Evolutionary conservation across 2,797 vertebrate species (phyloP).

Genomic region (Alcedo atthis): DNA sequence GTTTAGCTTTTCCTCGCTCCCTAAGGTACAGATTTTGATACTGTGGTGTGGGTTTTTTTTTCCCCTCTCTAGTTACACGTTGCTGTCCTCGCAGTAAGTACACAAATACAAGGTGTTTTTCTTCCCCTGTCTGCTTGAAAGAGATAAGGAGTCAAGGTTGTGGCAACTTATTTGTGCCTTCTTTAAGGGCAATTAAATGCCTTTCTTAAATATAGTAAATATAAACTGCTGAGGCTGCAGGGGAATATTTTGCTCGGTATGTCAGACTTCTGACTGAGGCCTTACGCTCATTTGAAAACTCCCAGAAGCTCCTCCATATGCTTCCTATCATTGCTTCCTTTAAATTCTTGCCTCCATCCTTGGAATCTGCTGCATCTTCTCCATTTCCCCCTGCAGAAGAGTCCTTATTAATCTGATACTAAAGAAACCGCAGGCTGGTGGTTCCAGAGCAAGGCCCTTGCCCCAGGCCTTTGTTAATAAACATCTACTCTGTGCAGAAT

Average conservation of each 20-base stretch:
- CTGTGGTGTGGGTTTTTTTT: not conserved
- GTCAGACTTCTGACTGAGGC: not conserved
- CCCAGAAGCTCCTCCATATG: not conserved
- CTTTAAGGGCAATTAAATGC: not conserved
- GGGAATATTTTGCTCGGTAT: not conserved
- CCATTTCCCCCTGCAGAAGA: not conserved
- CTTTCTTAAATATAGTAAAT: not conserved
- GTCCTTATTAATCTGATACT: not conserved
- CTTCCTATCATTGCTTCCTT: not conserved
- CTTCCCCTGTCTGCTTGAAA: not conserved
- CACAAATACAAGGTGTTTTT: not conserved
- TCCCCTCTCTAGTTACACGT: conserved; percentile 82
- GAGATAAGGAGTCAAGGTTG: not conserved
- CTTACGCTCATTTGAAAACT: not conserved
- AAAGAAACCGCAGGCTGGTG: not conserved
- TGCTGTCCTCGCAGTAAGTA: conserved; percentile 90
- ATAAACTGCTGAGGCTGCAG: not conserved
- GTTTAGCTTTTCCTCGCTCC: conserved; percentile 15
- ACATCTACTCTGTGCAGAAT: not conserved
- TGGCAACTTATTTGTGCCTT: not conserved
- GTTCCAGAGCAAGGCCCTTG: not conserved
- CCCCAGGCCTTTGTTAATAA: not conserved
- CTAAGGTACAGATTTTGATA: conserved; percentile 30
- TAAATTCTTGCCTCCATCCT: not conserved
- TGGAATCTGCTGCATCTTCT: not conserved